These are phyloP conservation scores for Rhipidura dahli DNA, from an alignment of 2,113 vertebrate genomes.

Conservation along the genomic window DNA sequence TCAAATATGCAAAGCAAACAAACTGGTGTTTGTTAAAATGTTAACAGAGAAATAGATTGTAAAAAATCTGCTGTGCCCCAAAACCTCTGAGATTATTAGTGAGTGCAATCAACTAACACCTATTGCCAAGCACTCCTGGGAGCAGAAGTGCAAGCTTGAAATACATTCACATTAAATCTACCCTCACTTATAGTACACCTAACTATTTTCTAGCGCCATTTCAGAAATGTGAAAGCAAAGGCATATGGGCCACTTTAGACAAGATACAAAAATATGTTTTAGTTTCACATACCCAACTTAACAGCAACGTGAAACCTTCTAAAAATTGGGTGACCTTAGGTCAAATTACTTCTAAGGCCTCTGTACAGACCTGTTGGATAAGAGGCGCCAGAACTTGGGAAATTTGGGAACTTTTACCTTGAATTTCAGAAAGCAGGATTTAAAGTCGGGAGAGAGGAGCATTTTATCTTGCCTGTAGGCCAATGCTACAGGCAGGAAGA, in stretches of 20 bases:
- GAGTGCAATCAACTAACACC: background rate
- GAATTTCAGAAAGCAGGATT: background rate
- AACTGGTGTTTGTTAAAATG: background rate
- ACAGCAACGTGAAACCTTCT: background rate
- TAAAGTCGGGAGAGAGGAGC: background rate
- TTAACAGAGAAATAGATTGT: background rate
- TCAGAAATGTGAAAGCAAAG: background rate
- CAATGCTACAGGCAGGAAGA: background rate
- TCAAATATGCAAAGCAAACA: background rate
- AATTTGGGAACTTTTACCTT: background rate
- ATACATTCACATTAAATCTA: background rate
- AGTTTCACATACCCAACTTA: background rate
- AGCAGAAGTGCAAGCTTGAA: background rate
- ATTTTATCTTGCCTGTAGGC: background rate
- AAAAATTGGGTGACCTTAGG: background rate
- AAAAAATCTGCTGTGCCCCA: background rate
- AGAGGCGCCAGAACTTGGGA: background rate
- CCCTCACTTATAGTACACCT: background rate
- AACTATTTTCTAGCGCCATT: background rate
- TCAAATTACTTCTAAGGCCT: background rate
- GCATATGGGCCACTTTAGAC: background rate
- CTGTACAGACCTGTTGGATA: background rate
- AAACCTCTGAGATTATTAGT: background rate
- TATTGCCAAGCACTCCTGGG: background rate
- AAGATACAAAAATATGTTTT: background rate